phyloP scores from a whole-genome alignment of 1,140 invertebrate genomes.

The Pogonomyrmex barbatus region DNA sequence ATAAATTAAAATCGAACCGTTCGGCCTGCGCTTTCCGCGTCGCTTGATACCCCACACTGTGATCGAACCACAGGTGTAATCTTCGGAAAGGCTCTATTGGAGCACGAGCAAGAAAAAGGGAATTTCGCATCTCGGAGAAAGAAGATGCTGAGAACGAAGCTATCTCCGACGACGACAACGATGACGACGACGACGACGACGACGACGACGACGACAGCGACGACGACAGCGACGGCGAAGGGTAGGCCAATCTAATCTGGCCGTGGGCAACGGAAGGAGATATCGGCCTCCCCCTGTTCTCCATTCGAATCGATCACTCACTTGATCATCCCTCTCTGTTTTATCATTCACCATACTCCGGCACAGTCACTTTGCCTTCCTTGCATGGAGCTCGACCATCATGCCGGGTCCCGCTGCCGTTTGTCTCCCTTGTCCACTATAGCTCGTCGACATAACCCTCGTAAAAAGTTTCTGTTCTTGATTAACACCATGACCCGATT shows the following conservation, averaged over 20 bases:
- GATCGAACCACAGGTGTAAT: slow-evolving; percentile 58
- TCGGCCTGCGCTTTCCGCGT: slow-evolving; percentile 1
- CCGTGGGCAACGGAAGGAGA: slow-evolving; percentile 72
- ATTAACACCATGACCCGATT: slow-evolving; percentile 72
- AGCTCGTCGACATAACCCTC: slow-evolving; percentile 55
- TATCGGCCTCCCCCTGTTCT: slow-evolving; percentile 63
- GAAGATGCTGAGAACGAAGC: slow-evolving; percentile 43
- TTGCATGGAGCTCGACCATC: slow-evolving; percentile 53
- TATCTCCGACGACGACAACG: slow-evolving; percentile 55
- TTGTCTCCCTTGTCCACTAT: neutral
- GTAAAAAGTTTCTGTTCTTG: slow-evolving; percentile 76
- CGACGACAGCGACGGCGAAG: slow-evolving; percentile 57
- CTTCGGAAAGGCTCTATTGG: slow-evolving; percentile 53
- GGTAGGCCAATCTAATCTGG: slow-evolving; percentile 83
- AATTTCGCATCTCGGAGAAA: slow-evolving; percentile 60
- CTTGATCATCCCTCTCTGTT: slow-evolving; percentile 78
- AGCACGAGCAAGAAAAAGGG: slow-evolving; percentile 39
- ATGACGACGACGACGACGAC: slow-evolving; percentile 20
- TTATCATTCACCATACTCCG: slow-evolving; percentile 65
- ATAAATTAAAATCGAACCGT: slow-evolving; percentile 35
- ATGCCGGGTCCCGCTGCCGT: neutral
- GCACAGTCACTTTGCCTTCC: slow-evolving; percentile 59
- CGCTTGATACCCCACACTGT: slow-evolving; percentile 29
- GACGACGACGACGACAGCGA: slow-evolving; percentile 40
- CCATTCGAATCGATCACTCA: slow-evolving; percentile 78